Base-by-base conservation (phyloP, 1,140 invertebrate genomes). In the Diabrotica undecimpunctata region DNA sequence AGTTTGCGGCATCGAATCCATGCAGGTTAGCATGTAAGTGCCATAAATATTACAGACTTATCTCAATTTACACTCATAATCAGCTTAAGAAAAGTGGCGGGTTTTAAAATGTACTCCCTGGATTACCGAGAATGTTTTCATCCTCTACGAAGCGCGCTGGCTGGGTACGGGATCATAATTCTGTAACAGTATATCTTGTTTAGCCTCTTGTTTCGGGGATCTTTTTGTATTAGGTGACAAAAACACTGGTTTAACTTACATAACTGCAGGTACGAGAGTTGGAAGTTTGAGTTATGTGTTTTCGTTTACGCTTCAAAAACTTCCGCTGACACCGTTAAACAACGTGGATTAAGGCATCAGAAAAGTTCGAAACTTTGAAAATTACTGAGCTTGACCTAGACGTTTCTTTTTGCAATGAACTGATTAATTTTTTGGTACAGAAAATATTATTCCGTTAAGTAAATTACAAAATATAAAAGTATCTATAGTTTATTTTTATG, bases 51-150 rank as follows among this genome's bases (percentile, higher is more conserved):
- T 70, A 69, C 70, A 65, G 78, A 74, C 74, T 79, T 79, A 77
- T 76, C 77, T 77, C 75, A 75, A 77, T 79, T 79, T 79, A 78
- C 78, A 78, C 77, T 75, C 73, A 75, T 79, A 79, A 79, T 78
- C 77, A 78, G 78, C 78, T 79, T 78, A 78, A 79, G 77, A 78
- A 78, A 78, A 79, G 75, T 77, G 74, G 74, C 64, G 72, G 74
- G 73, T 77, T 78, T 78, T 77, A 77, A 54, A 78, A 78, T 78
- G 77, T 77, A 75, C 74, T 78, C 62, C 68, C 70, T 68, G 75
- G 77, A 77, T 79, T 78, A 78, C 65, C 70, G 65, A 52, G 62
- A 53, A 53, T 60, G 61, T 70, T 73, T 68, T 71, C 70, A 72
- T 72, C 62, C 66, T 70, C 62, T 46, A 46, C 41, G n/a, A 50